Conservation (phyloP, 2,888 invertebrate genomes). For the Nysson spinosus region DNA sequence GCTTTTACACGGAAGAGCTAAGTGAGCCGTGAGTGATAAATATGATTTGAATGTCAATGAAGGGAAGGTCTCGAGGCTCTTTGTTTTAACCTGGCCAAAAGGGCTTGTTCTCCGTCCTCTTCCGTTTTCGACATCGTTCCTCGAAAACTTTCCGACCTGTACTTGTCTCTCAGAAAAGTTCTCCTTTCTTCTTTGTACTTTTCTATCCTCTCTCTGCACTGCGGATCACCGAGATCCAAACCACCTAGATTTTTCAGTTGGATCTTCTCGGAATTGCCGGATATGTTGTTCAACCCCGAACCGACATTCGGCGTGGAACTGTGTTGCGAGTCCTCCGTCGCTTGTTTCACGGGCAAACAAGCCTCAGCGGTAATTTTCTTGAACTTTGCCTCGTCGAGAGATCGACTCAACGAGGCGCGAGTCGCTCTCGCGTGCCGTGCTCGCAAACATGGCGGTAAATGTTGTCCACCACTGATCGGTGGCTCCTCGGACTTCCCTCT, state of each 20-base stretch:
- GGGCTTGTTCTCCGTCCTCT: constrained; percentile 73
- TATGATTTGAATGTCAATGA: constrained; percentile 70
- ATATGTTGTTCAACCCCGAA: constrained; percentile 53
- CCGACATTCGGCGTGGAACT: constrained; percentile 75
- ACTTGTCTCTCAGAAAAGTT: constrained; percentile 90
- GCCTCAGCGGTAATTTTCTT: constrained; percentile 73
- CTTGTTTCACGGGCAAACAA: constrained; percentile 74
- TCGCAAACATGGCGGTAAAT: constrained; percentile 81
- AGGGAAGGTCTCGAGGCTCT: constrained; percentile 76
- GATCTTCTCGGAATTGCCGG: constrained; percentile 59
- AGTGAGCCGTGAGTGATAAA: constrained; percentile 44
- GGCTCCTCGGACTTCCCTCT: constrained; percentile 71
- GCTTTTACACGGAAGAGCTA: constrained; percentile 16
- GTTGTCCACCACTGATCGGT: constrained; percentile 55
- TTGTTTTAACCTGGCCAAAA: constrained; percentile 77
- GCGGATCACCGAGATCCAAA: constrained; percentile 73
- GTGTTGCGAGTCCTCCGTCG: constrained; percentile 68
- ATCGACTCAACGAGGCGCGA: constrained; percentile 71
- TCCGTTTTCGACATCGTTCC: constrained; percentile 76
- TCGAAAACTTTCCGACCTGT: constrained; percentile 89
- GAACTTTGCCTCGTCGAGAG: constrained; percentile 74
- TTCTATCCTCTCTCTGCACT: constrained; percentile 87
- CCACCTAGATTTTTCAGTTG: constrained; percentile 71
- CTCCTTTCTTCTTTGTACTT: constrained; percentile 94
- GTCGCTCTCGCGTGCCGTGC: constrained; percentile 77